Conservation (phyloP, 2,888 invertebrate genomes). For the Byasa hedistus region DNA sequence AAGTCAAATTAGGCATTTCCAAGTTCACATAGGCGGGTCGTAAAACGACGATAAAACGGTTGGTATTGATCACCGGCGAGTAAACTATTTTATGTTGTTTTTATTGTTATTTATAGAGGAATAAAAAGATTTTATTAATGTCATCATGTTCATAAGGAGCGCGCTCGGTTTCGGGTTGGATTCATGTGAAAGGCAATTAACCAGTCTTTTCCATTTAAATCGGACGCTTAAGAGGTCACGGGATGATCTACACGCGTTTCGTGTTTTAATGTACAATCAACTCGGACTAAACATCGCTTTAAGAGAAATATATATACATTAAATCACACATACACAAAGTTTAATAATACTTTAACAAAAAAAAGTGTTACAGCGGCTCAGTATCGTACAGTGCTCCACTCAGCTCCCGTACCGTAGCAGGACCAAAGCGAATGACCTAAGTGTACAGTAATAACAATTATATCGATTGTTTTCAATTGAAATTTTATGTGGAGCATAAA, state of each 20-base stretch:
- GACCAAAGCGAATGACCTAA: too few species aligned
- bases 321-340: too few species aligned
- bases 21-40: conserved; percentile 65
- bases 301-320: too few species aligned
- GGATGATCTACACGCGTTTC: too few species aligned
- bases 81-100: conserved; percentile 77
- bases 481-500: conserved; percentile 56
- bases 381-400: too few species aligned
- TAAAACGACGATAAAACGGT: conserved; percentile 72
- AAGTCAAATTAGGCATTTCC: conserved; percentile 73
- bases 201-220: conserved; percentile 32
- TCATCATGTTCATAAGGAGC: conserved; percentile 58
- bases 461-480: conserved; percentile 48
- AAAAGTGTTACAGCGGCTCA: too few species aligned
- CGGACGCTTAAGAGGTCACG: background rate
- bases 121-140: conserved; percentile 73
- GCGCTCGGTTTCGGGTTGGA: conserved; percentile 36
- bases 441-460: too few species aligned
- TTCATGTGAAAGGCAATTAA: conserved; percentile 33
- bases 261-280: too few species aligned
- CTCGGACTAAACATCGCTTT: too few species aligned
- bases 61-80: conserved; percentile 69
- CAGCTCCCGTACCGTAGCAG: too few species aligned
- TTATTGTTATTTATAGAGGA: conserved; percentile 76
- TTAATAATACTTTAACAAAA: too few species aligned